Evolutionary conservation across 2,888 invertebrate genomes (phyloP).

Genomic region (Chaetogeoica ovagalla): DNA sequence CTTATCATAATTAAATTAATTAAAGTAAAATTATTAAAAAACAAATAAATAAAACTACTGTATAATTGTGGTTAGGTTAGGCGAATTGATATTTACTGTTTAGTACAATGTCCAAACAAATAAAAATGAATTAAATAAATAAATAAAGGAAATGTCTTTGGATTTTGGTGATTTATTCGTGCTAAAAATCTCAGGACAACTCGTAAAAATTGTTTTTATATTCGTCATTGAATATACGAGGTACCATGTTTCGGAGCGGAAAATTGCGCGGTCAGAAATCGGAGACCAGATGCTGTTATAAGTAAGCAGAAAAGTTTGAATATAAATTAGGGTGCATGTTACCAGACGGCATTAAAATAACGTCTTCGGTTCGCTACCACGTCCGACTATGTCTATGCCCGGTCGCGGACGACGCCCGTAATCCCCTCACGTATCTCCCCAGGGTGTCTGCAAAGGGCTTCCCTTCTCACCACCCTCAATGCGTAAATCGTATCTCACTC

Average conservation of each 20-base stretch:
- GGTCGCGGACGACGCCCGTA: background rate
- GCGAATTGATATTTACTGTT: too few species aligned
- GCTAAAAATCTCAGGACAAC: too few species aligned
- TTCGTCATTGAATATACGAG: too few species aligned
- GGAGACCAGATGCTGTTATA: constrained; percentile 31
- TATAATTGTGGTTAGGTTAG: too few species aligned
- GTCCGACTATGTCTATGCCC: background rate
- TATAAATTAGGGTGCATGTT: constrained; percentile 45
- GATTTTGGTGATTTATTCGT: too few species aligned
- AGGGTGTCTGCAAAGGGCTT: background rate
- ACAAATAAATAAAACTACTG: too few species aligned
- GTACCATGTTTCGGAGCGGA: background rate
- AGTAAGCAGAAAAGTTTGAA: constrained; percentile 41
- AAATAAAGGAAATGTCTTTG: too few species aligned
- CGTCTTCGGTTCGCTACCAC: constrained; percentile 23
- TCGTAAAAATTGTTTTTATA: too few species aligned
- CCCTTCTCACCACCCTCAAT: background rate
- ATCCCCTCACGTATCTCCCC: constrained; percentile 35
- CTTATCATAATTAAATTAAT: too few species aligned
- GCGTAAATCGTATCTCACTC: background rate
- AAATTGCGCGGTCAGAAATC: constrained; percentile 1
- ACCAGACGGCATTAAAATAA: constrained; percentile 47
- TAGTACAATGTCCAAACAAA: too few species aligned
- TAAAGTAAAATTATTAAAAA: too few species aligned
- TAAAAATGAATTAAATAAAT: too few species aligned